Base-by-base conservation (phyloP, 2,888 invertebrate genomes). In the Acanthosepion esculentum region DNA sequence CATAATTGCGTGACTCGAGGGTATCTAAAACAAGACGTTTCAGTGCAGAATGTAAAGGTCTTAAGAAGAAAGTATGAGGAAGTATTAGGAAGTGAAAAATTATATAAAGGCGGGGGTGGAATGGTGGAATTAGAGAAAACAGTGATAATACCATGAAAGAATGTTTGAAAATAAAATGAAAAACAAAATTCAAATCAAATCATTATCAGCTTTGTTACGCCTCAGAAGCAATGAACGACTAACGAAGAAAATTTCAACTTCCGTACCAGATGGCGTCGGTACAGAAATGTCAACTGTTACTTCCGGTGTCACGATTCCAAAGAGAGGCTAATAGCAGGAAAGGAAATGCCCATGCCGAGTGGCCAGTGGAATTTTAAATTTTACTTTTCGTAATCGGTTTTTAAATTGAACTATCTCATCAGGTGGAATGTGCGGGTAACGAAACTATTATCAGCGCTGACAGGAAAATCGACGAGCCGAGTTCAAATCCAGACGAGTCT, bases 201-300 rank as follows among this genome's bases (percentile, higher is more conserved):
- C n/a, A 78, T n/a, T n/a, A 78, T 33, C 78, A 78, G 78, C n/a
- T 78, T 78, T 33, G n/a, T 12, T 78, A 78, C n/a, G 78, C 78
- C n/a, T 78, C 78, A 33, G 12, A 78, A 33, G 78, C n/a, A 33
- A 78, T n/a, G 78, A 78, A 78, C n/a, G 78, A 78, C n/a, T 15
- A 15, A 78, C 18, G 78, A 78, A 78, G 78, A 78, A n/a, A 78
- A 78, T n/a, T 78, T 78, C n/a, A 33, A 78, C 78, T 78, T 78
- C 78, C 78, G 78, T 78, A n/a, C 78, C 78, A 78, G n/a, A 78
- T 78, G 78, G 78, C 78, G 78, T 78, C 78, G 33, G n/a, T 33
- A 15, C 15, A 78, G 78, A 78, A 78, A 78, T 78, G 78, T 78
- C 78, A 78, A n/a, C 12, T 4, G n/a, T 33, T 78, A 78, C 78